These are phyloP conservation scores for Microcebus griseorufus DNA, from an alignment of 2,113 vertebrate genomes.

Conservation along the genomic window DNA sequence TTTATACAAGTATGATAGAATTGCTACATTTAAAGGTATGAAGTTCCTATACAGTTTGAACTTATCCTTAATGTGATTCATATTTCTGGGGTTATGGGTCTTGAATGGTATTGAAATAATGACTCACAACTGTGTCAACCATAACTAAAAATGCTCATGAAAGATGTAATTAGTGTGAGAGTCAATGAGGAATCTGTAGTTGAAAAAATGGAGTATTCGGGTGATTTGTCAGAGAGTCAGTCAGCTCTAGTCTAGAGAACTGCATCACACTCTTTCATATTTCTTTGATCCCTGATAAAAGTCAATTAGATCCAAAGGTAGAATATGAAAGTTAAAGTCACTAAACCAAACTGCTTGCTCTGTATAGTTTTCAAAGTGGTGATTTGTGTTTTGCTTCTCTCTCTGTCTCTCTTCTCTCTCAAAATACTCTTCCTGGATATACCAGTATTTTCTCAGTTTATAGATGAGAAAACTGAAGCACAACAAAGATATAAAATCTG, in stretches of 20 bases:
- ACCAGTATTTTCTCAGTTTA: neutral
- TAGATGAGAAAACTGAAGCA: neutral
- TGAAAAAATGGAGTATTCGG: neutral
- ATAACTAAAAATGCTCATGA: neutral
- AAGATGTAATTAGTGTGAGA: neutral
- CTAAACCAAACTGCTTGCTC: neutral
- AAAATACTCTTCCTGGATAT: neutral
- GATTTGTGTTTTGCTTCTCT: neutral
- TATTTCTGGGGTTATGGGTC: neutral
- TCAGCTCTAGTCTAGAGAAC: neutral
- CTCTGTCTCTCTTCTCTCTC: neutral
- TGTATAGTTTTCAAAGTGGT: neutral
- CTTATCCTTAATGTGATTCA: neutral
- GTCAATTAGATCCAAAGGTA: neutral
- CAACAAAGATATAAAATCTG: neutral
- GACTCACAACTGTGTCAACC: neutral
- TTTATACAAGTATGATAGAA: neutral
- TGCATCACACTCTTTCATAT: neutral
- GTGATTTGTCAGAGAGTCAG: neutral
- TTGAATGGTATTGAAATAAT: neutral
- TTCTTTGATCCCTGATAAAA: neutral
- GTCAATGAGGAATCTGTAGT: neutral
- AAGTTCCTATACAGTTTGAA: neutral
- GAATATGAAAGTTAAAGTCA: neutral
- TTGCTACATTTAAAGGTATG: neutral